A percentile compares a stretch with the other conserved stretches of the same genome.
Evolutionary conservation across 2,113 vertebrate genomes (phyloP).

Genomic region (Chionodraco myersi): DNA sequence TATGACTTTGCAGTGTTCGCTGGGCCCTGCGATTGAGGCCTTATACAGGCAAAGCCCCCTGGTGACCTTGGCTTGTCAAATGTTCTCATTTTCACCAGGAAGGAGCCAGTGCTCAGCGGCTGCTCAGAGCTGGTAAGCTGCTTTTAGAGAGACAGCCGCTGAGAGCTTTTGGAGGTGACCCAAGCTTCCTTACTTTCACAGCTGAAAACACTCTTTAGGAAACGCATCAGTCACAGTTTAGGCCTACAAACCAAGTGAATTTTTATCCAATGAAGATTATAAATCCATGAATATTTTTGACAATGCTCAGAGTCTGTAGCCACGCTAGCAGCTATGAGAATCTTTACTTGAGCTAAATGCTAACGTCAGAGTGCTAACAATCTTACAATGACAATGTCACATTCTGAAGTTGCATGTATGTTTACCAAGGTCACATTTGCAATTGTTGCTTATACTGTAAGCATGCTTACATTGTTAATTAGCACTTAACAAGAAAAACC

Average conservation of each 20-base stretch:
- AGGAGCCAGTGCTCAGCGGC: slow-evolving; percentile 66
- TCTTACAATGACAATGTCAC: not conserved
- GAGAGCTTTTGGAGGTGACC: slow-evolving; percentile 65
- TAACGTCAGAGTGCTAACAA: slow-evolving; percentile 1
- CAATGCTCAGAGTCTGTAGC: not conserved
- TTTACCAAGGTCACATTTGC: not conserved
- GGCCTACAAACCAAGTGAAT: not conserved
- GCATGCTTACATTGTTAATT: slow-evolving; percentile 1
- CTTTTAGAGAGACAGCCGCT: slow-evolving; percentile 63
- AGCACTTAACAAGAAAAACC: not conserved
- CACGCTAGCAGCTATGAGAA: not conserved
- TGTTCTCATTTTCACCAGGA: slow-evolving; percentile 75
- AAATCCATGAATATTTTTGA: slow-evolving; percentile 10
- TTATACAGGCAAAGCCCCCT: slow-evolving; percentile 69
- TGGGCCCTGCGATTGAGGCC: slow-evolving; percentile 69
- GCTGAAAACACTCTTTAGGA: slow-evolving; percentile 22
- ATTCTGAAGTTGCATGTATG: not conserved
- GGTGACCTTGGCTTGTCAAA: slow-evolving; percentile 80
- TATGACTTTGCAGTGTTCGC: slow-evolving; percentile 77
- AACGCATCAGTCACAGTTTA: slow-evolving; percentile 35
- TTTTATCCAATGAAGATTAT: not conserved
- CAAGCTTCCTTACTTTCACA: slow-evolving; percentile 35
- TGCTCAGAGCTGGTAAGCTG: slow-evolving; percentile 54
- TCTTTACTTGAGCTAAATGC: not conserved
- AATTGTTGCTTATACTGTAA: not conserved